Base-by-base conservation (phyloP, 2,113 vertebrate species). In the Illadopsis cleaveri region DNA sequence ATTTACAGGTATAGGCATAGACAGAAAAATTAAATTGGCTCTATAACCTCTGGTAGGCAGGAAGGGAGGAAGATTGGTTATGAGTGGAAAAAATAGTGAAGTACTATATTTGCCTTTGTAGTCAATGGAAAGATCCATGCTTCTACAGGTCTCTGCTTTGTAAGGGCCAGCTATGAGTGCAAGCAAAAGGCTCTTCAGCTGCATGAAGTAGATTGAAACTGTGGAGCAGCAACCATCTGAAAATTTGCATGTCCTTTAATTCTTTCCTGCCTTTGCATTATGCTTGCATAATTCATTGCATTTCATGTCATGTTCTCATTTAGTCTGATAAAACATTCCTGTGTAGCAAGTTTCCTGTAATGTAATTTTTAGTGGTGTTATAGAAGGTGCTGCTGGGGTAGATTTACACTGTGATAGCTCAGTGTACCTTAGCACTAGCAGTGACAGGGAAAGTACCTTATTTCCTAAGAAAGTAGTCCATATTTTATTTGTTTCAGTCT, bases 51-150 rank as follows among this genome's bases (percentile, higher is more conserved):
- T 87, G 15, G 9, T 61, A 65, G 64, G 28, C n/a, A 86, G 19
- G 12, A 84, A 65, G 15, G n/a, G 50, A 73, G 6, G 5, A 82
- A 81, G n/a, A 47, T 7, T 77, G 15, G 4, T 53, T 61, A 57
- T 15, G 4, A 17, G 3, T 18, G 66, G 30, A 33, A 87, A 70
- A 62, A 54, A 4, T 9, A 8, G 9, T 0, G 0, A 21, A 57
- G 35, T 33, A 45, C 15, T 54, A 1, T 16, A 42, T 13, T 40
- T 78, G 35, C 21, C 8, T 83, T 89, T 81, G 31, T 28, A 77
- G 18, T 1, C 0, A 50, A 27, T 17, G 5, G 30, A 62, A 44
- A 75, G 31, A 40, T 19, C n/a, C 60, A 31, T 31, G 14, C 24
- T 82, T 91, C 33, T 14, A 12, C 21, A 70, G n/a, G 20, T 58